A percentile compares a stretch with the other conserved stretches of the same genome.
phyloP scores from a whole-genome alignment of 2,888 invertebrate species.

The Epirrhoe tristata region DNA sequence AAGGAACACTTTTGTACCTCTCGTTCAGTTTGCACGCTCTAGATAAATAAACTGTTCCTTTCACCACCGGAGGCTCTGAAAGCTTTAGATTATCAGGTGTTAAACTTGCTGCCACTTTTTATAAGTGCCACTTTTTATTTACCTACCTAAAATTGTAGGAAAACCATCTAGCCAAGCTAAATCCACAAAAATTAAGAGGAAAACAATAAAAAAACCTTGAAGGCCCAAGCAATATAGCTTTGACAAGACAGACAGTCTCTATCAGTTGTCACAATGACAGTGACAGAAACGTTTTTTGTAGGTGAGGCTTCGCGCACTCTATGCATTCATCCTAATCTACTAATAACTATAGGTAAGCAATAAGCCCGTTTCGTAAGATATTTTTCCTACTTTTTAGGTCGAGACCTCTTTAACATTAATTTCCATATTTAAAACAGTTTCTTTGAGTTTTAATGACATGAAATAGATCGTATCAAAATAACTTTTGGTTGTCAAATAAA shows the following conservation, averaged over 20 bases:
- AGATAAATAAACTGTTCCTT: not conserved
- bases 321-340: too few species aligned
- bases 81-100: not conserved
- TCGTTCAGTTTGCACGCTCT: not conserved
- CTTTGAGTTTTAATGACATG: too few species aligned
- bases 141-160: not conserved
- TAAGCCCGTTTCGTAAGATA: too few species aligned
- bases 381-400: too few species aligned
- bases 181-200: not conserved
- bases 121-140: not conserved
- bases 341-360: too few species aligned
- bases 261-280: too few species aligned
- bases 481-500: not conserved
- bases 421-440: too few species aligned
- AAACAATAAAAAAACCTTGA: not conserved
- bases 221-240: not conserved
- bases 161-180: not conserved
- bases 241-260: not conserved
- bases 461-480: too few species aligned
- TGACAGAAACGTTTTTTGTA: too few species aligned
- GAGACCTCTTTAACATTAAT: too few species aligned
- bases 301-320: too few species aligned
- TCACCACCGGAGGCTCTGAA: not conserved
- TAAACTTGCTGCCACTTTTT: not conserved
- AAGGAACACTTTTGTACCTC: conserved; percentile 6